Evolutionary conservation across 1,140 invertebrate genomes (phyloP), one percentile per base, ranked within the genome.

Genomic region (Psilanteris sp.): DNA sequence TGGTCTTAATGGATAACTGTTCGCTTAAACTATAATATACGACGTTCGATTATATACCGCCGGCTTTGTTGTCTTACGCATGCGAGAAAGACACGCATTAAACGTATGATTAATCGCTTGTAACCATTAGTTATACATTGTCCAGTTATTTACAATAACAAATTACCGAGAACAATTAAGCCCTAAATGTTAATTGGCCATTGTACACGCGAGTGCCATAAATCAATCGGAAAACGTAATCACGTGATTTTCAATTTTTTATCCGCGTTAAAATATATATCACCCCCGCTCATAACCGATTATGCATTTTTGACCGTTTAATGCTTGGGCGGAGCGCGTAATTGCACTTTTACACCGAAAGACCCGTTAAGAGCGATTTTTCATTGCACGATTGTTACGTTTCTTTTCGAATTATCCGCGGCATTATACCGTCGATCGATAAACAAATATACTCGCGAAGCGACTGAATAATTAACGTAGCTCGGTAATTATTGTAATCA

Each of bases 161-260:
- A 44, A 62, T 62, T 62, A 71, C 57, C 11, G 10, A 48, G 29
- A 48, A 62, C 41, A 72, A 72, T 64, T 62, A 64, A 50, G 44
- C 11, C 15, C 14, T 71, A 44, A 71, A 71, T 46, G 10, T 59
- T 61, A 71, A 71, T 55, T 71, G 31, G 15, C 18, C 31, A 62
- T 62, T 55, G 67, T 62, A 18, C 8, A 10, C 4, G 10, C 15
- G 9, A 34, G 7, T 15, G 15, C 27, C 14, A 39, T 54, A 52
- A 71, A 61, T 71, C 46, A 71, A 36, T 71, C 39, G 14, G 20
- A 16, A 43, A 7, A 48, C 29, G 3, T 7, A 32, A 22, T 27
- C 29, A 34, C 22, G 36, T 14, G n/a, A 8, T 24, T 36, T 10
- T 0, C 15, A 3, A 13, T 9, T 41, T 55, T 41, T 18, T 55